Evolutionary conservation across 2,888 invertebrate genomes (phyloP).

Genomic region (Lasiommata megera): DNA sequence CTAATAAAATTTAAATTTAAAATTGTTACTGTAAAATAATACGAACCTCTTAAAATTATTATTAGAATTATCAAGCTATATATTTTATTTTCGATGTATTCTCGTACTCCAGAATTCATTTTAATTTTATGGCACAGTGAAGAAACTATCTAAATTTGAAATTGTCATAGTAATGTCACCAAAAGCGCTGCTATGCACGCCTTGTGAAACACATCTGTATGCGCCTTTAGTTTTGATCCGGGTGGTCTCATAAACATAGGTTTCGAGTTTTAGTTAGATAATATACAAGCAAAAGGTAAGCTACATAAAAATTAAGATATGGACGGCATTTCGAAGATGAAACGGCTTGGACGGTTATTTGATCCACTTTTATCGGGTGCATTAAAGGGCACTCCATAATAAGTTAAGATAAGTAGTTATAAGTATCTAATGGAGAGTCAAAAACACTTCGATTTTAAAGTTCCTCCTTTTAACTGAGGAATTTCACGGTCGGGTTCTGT

Average conservation of each 20-base stretch:
- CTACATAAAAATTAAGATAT: slow-evolving; percentile 70
- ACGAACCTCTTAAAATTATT: no score
- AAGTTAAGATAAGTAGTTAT: slow-evolving; percentile 26
- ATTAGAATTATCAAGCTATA: no score
- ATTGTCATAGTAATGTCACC: no score
- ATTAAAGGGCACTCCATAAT: slow-evolving; percentile 48
- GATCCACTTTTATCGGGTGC: slow-evolving; percentile 48
- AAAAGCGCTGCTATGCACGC: no score
- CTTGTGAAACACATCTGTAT: no score
- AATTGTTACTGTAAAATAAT: no score
- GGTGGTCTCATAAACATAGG: slow-evolving; percentile 65
- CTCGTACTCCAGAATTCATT: no score
- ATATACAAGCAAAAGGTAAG: slow-evolving; percentile 58
- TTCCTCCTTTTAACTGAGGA: not conserved
- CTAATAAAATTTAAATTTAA: no score
- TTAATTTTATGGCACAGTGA: no score
- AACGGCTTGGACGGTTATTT: slow-evolving; percentile 52
- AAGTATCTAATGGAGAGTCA: not conserved
- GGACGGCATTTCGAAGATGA: slow-evolving; percentile 49
- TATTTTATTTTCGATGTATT: no score
- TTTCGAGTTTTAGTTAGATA: slow-evolving; percentile 56
- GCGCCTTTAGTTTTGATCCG: slow-evolving; percentile 43
- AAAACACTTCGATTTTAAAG: not conserved
- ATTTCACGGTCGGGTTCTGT: no score
- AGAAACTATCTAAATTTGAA: no score